Evolutionary conservation across 2,888 invertebrate genomes (phyloP).

Genomic region (Synergus laeviventris): DNA sequence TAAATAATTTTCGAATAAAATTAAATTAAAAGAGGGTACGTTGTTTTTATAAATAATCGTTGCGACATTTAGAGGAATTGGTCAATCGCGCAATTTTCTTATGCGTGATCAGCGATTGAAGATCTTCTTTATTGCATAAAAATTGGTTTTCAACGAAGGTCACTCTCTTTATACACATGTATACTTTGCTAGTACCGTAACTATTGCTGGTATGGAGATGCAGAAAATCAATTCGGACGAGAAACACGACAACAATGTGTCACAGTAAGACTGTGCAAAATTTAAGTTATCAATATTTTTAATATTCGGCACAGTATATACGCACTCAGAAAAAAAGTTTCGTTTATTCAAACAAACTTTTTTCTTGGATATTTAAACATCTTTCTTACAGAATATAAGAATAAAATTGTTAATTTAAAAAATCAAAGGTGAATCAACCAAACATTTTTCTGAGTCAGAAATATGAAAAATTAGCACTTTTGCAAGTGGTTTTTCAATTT

Average conservation of each 20-base stretch:
- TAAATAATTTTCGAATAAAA: background rate
- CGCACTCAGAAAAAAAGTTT: no score
- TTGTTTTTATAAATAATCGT: background rate
- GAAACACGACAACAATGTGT: background rate
- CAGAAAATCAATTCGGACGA: conserved; percentile 6
- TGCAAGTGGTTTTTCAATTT: no score
- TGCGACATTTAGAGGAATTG: background rate
- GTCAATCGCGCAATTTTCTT: background rate
- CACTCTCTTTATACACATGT: background rate
- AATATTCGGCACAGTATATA: background rate
- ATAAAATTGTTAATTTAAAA: no score
- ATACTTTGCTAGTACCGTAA: no score
- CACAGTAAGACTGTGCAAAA: conserved; percentile 19
- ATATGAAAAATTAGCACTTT: no score
- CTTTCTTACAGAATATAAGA: no score
- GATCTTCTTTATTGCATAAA: background rate
- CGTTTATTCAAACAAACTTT: no score
- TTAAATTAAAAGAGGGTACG: background rate
- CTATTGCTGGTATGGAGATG: conserved; percentile 6
- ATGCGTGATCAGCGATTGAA: background rate
- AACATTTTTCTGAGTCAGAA: no score
- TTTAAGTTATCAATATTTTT: background rate
- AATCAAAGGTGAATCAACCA: no score
- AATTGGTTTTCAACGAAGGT: conserved; percentile 13
- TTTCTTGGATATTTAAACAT: no score